Evolutionary conservation across 2,797 vertebrate species (phyloP).

Genomic region (Silurus aristotelis): DNA sequence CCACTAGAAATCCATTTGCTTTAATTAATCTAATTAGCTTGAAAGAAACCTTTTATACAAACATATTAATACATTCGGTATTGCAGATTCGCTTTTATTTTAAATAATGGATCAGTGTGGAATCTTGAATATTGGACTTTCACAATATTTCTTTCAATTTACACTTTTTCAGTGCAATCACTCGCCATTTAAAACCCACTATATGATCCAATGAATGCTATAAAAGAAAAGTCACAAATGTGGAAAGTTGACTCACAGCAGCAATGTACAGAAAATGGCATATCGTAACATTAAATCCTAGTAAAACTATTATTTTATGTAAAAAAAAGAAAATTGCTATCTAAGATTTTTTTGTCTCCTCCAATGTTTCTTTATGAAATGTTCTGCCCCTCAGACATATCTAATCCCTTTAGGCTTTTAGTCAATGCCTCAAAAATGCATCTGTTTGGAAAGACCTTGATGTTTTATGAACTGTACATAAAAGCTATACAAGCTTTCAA

Average conservation of each 20-base stretch:
- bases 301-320: background rate
- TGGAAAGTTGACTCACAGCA: background rate
- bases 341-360: background rate
- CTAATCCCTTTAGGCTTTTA: constrained; percentile 16
- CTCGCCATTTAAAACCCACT: background rate
- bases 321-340: background rate
- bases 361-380: background rate
- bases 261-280: background rate
- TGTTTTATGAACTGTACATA: background rate
- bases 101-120: background rate
- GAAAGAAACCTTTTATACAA: background rate
- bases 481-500: constrained; percentile 8
- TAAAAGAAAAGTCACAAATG: background rate
- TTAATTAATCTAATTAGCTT: background rate
- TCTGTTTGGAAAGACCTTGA: constrained; percentile 21
- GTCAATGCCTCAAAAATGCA: constrained; percentile 8
- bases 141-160: background rate
- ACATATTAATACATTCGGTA: background rate
- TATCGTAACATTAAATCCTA: constrained; percentile 3
- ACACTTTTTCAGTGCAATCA: background rate
- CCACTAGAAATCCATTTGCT: background rate
- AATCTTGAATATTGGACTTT: background rate
- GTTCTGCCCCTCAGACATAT: background rate
- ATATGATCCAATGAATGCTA: background rate
- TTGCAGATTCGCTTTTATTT: background rate